phyloP scores from a whole-genome alignment of 2,888 invertebrate species.

The Tipula helvola region DNA sequence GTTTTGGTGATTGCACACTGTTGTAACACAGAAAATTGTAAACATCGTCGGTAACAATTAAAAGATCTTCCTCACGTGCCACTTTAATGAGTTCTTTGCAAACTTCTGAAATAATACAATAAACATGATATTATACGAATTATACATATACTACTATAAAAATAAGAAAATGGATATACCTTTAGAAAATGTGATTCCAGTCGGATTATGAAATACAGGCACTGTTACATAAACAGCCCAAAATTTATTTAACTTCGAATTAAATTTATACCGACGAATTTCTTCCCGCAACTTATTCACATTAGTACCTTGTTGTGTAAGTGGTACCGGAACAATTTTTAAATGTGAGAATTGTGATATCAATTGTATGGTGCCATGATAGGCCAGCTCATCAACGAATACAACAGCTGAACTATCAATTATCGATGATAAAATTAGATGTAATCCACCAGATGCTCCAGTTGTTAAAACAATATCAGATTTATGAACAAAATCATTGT shows the following conservation, averaged over 20 bases:
- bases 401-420: slow-evolving; percentile 40
- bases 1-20: slow-evolving; percentile 34
- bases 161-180: slow-evolving; percentile 23
- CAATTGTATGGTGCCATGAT: slow-evolving; percentile 44
- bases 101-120: slow-evolving; percentile 23
- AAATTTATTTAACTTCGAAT: slow-evolving; percentile 34
- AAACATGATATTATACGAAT: no score
- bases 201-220: slow-evolving; percentile 47
- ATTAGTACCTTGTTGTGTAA: slow-evolving; percentile 39
- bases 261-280: slow-evolving; percentile 28
- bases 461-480: slow-evolving; percentile 43
- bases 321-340: slow-evolving; percentile 34
- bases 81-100: slow-evolving; percentile 35
- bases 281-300: slow-evolving; percentile 36
- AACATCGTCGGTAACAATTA: slow-evolving; percentile 47
- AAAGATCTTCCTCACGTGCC: slow-evolving; percentile 35
- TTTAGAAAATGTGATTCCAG: slow-evolving; percentile 38
- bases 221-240: slow-evolving; percentile 45
- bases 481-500: slow-evolving; percentile 33
- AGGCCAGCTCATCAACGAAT: slow-evolving; percentile 52
- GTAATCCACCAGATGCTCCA: slow-evolving; percentile 48
- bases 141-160: slow-evolving; percentile 6
- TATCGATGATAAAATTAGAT: slow-evolving; percentile 40
- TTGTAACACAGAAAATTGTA: slow-evolving; percentile 46
- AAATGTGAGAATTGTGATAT: slow-evolving; percentile 42